Conservation (phyloP, 2,797 vertebrate genomes). For the Menidia menidia region DNA sequence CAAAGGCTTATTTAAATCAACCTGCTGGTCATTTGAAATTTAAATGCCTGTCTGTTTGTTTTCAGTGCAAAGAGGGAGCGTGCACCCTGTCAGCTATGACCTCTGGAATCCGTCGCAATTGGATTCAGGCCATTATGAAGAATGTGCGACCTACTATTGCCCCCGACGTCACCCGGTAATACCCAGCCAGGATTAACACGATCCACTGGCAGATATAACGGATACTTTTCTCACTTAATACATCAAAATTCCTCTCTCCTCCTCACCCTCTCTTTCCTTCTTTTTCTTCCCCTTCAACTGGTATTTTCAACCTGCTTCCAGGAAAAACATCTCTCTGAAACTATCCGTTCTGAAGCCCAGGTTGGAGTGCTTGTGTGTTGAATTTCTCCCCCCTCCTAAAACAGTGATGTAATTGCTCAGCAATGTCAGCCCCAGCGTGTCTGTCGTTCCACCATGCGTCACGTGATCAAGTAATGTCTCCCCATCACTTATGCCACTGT, state of each 20-base stretch:
- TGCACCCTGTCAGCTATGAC: constrained; percentile 98
- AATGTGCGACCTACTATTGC: constrained; percentile 91
- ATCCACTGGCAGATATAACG: constrained; percentile 49
- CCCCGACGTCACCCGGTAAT: constrained; percentile 96
- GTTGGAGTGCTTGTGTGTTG: constrained; percentile 89
- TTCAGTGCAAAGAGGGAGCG: constrained; percentile 91
- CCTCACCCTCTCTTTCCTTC: constrained; percentile 81
- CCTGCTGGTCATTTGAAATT: constrained; percentile 18
- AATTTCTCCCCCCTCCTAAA: constrained; percentile 45
- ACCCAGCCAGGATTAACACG: constrained; percentile 48
- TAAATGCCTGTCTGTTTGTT: constrained; percentile 44
- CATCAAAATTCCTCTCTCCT: constrained; percentile 58
- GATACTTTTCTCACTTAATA: constrained; percentile 59
- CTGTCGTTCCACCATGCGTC: constrained; percentile 73
- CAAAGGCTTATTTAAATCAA: neutral
- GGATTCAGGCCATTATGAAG: constrained; percentile 99
- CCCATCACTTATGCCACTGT: constrained; percentile 56
- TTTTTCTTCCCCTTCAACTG: constrained; percentile 54
- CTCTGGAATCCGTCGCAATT: constrained; percentile 96
- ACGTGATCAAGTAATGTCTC: constrained; percentile 78
- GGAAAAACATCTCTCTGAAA: constrained; percentile 95
- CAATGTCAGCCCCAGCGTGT: constrained; percentile 78
- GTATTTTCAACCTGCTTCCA: constrained; percentile 80
- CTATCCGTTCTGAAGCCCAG: constrained; percentile 92
- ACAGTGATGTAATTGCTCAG: constrained; percentile 77